phyloP scores from a whole-genome alignment of 2,113 vertebrate genomes.

The Poicephalus gulielmi region DNA sequence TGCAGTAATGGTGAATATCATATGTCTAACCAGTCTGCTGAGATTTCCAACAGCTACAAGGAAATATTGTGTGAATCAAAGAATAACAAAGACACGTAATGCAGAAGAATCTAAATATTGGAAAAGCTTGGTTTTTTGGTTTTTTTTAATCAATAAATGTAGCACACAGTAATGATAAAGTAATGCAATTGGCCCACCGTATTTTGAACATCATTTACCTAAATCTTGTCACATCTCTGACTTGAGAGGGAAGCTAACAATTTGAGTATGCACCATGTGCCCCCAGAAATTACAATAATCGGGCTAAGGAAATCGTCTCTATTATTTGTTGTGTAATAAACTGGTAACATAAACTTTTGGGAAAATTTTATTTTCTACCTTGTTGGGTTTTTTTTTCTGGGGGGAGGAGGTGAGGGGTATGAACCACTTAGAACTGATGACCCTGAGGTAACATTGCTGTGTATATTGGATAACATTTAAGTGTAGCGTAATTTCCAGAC shows the following conservation, averaged over 20 bases:
- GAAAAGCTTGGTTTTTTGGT: neutral
- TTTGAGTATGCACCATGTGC: neutral
- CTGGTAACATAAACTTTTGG: neutral
- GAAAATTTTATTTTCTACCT: neutral
- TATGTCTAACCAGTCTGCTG: neutral
- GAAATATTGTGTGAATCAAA: neutral
- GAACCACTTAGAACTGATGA: neutral
- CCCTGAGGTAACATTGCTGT: neutral
- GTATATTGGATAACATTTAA: neutral
- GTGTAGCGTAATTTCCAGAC: neutral
- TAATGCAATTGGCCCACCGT: neutral
- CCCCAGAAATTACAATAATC: neutral
- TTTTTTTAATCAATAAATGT: neutral
- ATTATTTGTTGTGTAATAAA: neutral
- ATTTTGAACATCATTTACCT: neutral
- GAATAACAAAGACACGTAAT: neutral
- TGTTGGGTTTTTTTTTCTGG: rapidly evolving
- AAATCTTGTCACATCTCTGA: neutral
- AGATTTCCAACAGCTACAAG: neutral
- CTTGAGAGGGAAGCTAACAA: neutral
- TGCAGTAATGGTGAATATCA: neutral
- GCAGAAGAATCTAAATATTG: neutral
- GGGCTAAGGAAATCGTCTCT: neutral
- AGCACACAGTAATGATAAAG: neutral
- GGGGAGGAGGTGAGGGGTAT: rapidly evolving